Base-by-base conservation (phyloP, 23 tunicate species). In the Halocynthia roretzi region DNA sequence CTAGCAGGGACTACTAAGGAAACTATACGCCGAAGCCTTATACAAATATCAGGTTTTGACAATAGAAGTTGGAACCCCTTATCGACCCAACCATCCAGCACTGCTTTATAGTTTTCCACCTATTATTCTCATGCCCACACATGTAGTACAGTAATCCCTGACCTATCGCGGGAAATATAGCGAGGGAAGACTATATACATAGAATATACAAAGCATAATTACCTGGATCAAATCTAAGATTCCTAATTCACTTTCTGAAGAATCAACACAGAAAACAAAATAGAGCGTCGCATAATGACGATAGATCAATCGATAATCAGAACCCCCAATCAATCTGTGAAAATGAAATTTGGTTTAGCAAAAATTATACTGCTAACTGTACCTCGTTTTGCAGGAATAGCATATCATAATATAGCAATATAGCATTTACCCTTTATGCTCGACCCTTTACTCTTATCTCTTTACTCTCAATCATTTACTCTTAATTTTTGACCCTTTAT, bases 201-300 rank as follows among this genome's bases (percentile, higher is more conserved):
- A 31, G 2, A 31, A 31, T 31, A 31, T 31, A 31, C 2, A 31
- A 31, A 31, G 44, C 44, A 31, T 31, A 31, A 19, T 11, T 61
- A 93, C 98, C 85, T 94, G 99, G 52, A 94, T 94, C 51, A 94
- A 76, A 78, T 94, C 99, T 20, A 94, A 56, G 10, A 94, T 94
- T 57, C 99, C 99, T 12, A 94, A 75, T 72, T 94, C 99, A 72
- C 95, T 87, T 77, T 94, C 99, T 44, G 99, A 94, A 11, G 99
- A 94, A 72, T 94, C 99, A 44, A 94, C 99, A 69, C 99, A 94
- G 71, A 94, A 94, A 12, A 94, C 94, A 68, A 94, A 94, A 67
- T 94, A 94, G 7, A 94, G 77, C 0, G 99, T 94, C 22, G 99
- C 99, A 62, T 94, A 94, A 81, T 94, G 99, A 10, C 99, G 92